Evolutionary conservation across 1,140 invertebrate species (phyloP).

Genomic region (Holcopasites calliopsidis): DNA sequence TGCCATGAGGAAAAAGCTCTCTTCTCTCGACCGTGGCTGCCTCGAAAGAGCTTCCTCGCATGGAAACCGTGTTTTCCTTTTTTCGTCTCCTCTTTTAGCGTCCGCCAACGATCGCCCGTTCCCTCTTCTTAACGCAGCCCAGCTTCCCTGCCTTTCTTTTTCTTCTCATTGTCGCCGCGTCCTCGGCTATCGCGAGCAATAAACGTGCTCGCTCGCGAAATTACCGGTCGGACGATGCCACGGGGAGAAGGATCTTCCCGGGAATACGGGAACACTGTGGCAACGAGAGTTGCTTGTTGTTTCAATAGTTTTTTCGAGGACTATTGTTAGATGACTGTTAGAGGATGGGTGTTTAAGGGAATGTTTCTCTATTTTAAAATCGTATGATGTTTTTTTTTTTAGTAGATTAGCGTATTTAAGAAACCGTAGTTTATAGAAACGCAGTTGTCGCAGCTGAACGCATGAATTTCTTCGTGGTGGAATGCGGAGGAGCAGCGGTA

Average conservation of each 20-base stretch:
- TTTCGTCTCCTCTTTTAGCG: conserved; percentile 37
- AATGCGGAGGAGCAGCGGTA: background rate
- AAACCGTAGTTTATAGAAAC: too few species aligned
- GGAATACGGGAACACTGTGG: background rate
- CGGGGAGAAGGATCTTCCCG: conserved; percentile 23
- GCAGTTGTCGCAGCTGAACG: too few species aligned
- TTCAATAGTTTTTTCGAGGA: background rate
- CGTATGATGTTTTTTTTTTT: too few species aligned
- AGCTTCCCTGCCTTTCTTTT: conserved; percentile 49
- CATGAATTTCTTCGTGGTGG: too few species aligned
- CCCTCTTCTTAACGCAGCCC: conserved; percentile 23
- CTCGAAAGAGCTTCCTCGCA: conserved; percentile 63
- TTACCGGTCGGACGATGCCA: conserved; percentile 41
- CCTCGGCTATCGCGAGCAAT: conserved; percentile 55
- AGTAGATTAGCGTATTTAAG: too few species aligned
- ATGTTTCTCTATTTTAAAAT: too few species aligned
- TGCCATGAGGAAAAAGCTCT: conserved; percentile 54
- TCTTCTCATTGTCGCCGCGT: conserved; percentile 41
- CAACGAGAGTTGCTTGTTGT: conserved; percentile 13
- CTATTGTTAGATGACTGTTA: too few species aligned
- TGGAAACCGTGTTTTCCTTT: conserved; percentile 45
- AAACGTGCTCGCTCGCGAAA: conserved; percentile 52
- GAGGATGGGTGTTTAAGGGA: too few species aligned
- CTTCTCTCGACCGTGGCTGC: conserved; percentile 15
- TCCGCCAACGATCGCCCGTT: background rate